These are phyloP conservation scores for Paramuricea clavata DNA, from an alignment of 92 coral and sea anemone species.

Conservation along the genomic window DNA sequence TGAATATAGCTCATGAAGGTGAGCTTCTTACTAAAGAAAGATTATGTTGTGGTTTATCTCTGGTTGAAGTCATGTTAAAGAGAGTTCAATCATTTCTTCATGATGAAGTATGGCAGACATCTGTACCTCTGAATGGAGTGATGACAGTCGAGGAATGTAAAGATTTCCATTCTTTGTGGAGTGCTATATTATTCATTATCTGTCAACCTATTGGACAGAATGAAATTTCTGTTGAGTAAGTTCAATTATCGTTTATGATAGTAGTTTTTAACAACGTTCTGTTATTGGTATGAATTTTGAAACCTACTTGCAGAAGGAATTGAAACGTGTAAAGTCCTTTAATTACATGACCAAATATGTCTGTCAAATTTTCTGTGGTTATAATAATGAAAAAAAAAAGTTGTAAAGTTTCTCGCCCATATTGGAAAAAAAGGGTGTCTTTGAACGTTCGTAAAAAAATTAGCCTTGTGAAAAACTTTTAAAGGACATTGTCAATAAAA, in stretches of 20 bases:
- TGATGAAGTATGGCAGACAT: conserved; percentile 86
- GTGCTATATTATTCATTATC: conserved; percentile 95
- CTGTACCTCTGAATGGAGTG: conserved; percentile 82
- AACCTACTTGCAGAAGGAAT: not conserved
- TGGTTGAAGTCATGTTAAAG: conserved; percentile 90
- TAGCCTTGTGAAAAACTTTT: too few relatives aligned
- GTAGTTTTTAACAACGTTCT: not conserved
- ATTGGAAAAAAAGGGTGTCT: too few relatives aligned
- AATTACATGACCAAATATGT: too few relatives aligned
- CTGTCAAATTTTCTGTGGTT: too few relatives aligned
- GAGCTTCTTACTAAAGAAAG: conserved; percentile 97
- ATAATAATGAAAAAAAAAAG: too few relatives aligned
- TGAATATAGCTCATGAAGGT: conserved; percentile 89
- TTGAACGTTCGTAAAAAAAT: too few relatives aligned
- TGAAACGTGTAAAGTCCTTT: too few relatives aligned
- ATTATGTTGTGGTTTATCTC: conserved; percentile 94
- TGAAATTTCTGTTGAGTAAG: conserved; percentile 96
- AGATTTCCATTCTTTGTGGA: conserved; percentile 97
- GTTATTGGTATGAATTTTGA: not conserved
- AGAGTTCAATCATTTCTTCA: conserved; percentile 80
- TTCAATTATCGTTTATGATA: not conserved
- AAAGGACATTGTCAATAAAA: too few relatives aligned
- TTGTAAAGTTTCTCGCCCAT: too few relatives aligned
- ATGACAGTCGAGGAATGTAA: conserved; percentile 96
- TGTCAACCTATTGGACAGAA: conserved; percentile 90